These are phyloP conservation scores for Diacarnus erythraeanus DNA, from an alignment of 37 sponge, comb jelly and placozoan species.

Conservation along the genomic window DNA sequence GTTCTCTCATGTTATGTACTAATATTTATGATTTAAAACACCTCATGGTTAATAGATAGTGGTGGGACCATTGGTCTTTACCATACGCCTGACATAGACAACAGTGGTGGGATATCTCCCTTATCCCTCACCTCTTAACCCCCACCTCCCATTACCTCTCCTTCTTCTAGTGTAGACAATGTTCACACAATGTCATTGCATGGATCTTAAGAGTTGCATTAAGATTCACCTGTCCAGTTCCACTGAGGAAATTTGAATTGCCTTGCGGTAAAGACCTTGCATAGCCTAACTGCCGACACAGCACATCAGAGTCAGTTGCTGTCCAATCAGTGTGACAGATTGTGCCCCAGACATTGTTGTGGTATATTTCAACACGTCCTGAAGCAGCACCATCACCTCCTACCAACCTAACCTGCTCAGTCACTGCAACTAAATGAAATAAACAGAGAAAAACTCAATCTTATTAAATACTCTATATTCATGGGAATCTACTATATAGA, in stretches of 20 bases:
- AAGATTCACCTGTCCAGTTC: slow-evolving; percentile 25
- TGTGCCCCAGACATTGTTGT: slow-evolving; percentile 64
- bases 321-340: slow-evolving; percentile 59
- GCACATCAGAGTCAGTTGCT: slow-evolving; percentile 19
- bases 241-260: slow-evolving; percentile 12
- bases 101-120: too few relatives aligned
- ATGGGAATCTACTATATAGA: too few relatives aligned
- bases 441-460: too few relatives aligned
- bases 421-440: not conserved
- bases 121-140: too few relatives aligned
- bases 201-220: not conserved
- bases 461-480: not conserved
- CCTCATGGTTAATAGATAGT: not conserved
- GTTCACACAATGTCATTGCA: too few relatives aligned
- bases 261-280: slow-evolving; percentile 19
- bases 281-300: slow-evolving; percentile 52
- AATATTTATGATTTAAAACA: too few relatives aligned
- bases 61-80: not conserved
- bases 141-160: too few relatives aligned
- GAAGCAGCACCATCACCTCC: slow-evolving; percentile 12
- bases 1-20: too few relatives aligned
- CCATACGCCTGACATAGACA: too few relatives aligned
- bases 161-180: too few relatives aligned
- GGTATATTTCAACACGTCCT: slow-evolving; percentile 65
- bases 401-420: slow-evolving; percentile 35